Evolutionary conservation across 2,113 vertebrate genomes (phyloP).

Genomic region (Octodon degus): DNA sequence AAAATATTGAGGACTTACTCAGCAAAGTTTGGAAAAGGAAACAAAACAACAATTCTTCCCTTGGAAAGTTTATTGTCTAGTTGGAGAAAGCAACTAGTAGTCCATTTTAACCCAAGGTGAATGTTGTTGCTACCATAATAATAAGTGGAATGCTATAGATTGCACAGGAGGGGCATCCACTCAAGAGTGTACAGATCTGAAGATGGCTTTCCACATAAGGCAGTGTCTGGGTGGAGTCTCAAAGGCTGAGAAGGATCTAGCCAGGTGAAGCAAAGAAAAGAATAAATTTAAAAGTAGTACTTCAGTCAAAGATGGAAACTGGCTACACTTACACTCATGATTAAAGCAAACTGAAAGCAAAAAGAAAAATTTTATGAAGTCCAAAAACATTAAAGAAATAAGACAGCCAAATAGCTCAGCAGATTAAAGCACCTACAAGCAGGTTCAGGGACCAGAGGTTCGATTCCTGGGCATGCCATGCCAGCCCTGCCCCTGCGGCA

Average conservation of each 20-base stretch:
- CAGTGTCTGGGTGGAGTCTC: neutral
- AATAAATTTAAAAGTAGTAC: neutral
- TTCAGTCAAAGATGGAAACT: conserved; percentile 25
- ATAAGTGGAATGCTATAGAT: neutral
- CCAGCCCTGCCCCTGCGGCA: too few species aligned
- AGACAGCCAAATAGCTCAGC: neutral
- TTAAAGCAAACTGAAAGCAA: conserved; percentile 30
- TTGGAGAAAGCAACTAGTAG: conserved; percentile 32
- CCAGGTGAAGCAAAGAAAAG: neutral
- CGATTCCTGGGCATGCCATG: too few species aligned
- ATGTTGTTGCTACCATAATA: neutral
- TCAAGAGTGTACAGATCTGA: neutral
- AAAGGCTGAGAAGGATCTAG: neutral
- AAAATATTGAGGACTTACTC: neutral
- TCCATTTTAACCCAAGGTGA: neutral
- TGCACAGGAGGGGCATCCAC: neutral
- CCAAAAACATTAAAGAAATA: neutral
- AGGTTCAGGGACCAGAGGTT: too few species aligned
- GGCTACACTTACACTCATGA: neutral
- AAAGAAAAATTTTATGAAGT: neutral
- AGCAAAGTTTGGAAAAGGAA: neutral
- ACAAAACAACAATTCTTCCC: neutral
- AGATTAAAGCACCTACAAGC: too few species aligned
- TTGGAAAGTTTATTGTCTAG: neutral
- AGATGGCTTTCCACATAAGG: neutral